phyloP scores from a whole-genome alignment of 2,113 vertebrate genomes.

The Rattus rattus region DNA sequence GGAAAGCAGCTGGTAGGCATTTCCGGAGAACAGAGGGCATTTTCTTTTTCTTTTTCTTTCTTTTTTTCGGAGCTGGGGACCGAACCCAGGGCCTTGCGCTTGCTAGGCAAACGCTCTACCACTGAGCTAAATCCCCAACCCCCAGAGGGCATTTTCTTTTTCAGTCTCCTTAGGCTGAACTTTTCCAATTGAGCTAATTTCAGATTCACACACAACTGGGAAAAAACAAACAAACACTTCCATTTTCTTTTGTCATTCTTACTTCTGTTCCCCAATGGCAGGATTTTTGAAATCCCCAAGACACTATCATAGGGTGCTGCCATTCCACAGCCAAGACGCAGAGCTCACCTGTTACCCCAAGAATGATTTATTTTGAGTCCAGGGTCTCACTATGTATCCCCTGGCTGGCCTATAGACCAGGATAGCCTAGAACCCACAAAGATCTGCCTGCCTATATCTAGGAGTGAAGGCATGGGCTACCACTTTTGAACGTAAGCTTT shows the following conservation, averaged over 20 bases:
- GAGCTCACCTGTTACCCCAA: neutral
- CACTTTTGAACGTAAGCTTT: neutral
- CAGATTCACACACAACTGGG: neutral
- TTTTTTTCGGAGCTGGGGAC: too few relatives aligned
- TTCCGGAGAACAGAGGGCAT: neutral
- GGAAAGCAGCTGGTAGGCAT: neutral
- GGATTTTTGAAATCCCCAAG: neutral
- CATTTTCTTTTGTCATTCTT: neutral
- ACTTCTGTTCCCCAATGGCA: neutral
- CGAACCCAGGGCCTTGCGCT: too few relatives aligned
- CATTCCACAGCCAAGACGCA: neutral
- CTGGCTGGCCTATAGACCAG: neutral
- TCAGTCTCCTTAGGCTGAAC: neutral
- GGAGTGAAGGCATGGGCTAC: neutral
- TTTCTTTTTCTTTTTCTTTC: neutral
- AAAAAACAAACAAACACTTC: neutral
- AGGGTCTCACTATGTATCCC: neutral
- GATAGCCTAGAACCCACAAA: neutral
- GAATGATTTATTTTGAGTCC: neutral
- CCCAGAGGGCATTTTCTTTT: neutral
- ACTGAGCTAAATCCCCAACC: too few relatives aligned
- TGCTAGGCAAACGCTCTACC: too few relatives aligned
- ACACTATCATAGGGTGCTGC: accelerated
- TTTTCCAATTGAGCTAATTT: neutral
- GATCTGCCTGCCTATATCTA: neutral